Evolutionary conservation across 2,888 invertebrate species (phyloP).

Genomic region (Lepidocyrtoides sp.): DNA sequence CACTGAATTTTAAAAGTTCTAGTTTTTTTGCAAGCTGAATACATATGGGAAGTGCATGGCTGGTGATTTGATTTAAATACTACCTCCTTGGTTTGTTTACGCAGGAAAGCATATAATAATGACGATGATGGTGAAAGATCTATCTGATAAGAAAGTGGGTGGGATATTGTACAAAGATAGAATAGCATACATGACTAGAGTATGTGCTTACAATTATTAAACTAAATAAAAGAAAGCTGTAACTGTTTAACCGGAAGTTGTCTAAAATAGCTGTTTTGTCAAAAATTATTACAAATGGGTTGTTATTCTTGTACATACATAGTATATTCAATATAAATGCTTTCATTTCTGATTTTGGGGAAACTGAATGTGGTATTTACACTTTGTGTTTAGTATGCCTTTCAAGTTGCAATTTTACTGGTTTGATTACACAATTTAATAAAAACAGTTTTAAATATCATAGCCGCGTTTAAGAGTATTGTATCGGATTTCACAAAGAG

Average conservation of each 20-base stretch:
- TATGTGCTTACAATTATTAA: neutral
- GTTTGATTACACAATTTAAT: neutral
- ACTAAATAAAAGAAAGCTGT: neutral
- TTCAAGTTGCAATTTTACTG: too few species aligned
- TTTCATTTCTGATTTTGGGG: too few species aligned
- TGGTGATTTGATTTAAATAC: neutral
- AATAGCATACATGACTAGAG: neutral
- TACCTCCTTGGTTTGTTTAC: too few species aligned
- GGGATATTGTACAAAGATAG: neutral
- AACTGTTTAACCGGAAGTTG: constrained; percentile 10
- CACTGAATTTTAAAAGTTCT: neutral
- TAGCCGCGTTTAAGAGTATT: too few species aligned
- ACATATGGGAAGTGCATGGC: neutral
- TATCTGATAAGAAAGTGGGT: constrained; percentile 49
- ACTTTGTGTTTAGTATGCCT: too few species aligned
- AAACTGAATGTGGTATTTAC: neutral
- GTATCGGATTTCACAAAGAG: too few species aligned
- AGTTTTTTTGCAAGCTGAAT: constrained; percentile 15
- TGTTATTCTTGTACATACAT: too few species aligned
- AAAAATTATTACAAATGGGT: neutral
- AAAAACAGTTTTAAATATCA: too few species aligned
- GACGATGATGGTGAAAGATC: constrained; percentile 13
- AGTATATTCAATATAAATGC: too few species aligned
- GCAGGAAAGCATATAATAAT: constrained; percentile 31
- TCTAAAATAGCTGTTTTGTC: neutral